phyloP scores from a whole-genome alignment of 2,888 invertebrate species.

The Ichneumoninae sp. region DNA sequence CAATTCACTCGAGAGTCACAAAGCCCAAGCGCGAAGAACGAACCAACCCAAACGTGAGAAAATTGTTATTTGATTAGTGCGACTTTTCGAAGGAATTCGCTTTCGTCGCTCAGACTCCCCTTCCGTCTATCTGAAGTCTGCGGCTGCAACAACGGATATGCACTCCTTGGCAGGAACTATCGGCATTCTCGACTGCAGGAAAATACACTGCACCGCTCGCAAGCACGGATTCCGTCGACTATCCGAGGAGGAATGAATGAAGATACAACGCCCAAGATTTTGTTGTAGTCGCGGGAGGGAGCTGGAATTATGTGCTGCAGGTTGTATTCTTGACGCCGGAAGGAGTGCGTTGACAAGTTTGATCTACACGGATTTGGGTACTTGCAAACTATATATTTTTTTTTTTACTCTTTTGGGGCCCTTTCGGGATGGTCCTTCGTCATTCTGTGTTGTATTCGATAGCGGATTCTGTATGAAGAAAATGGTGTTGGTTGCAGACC shows the following conservation, averaged over 20 bases:
- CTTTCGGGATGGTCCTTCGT: too few species aligned
- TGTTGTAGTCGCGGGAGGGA: not conserved
- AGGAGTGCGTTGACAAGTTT: too few species aligned
- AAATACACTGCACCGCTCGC: not conserved
- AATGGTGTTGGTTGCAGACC: too few species aligned
- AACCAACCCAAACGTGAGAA: not conserved
- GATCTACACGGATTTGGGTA: too few species aligned
- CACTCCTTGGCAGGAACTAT: constrained; percentile 51
- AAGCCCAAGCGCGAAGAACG: not conserved
- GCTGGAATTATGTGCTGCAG: not conserved
- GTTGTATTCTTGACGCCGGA: not conserved
- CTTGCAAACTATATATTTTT: too few species aligned
- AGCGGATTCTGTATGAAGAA: too few species aligned
- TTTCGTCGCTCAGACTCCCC: not conserved
- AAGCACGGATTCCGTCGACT: not conserved
- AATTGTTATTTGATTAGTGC: constrained; percentile 23
- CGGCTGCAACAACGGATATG: constrained; percentile 40
- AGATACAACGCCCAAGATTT: too few species aligned
- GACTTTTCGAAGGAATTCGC: not conserved
- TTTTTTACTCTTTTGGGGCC: too few species aligned
- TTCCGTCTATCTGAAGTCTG: constrained; percentile 21
- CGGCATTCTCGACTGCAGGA: constrained; percentile 41
- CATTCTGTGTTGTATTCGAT: too few species aligned
- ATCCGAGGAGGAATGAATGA: not conserved
- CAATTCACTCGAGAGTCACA: too few species aligned